Evolutionary conservation across 2,888 invertebrate genomes (phyloP).

Genomic region (Pelosia muscerda): DNA sequence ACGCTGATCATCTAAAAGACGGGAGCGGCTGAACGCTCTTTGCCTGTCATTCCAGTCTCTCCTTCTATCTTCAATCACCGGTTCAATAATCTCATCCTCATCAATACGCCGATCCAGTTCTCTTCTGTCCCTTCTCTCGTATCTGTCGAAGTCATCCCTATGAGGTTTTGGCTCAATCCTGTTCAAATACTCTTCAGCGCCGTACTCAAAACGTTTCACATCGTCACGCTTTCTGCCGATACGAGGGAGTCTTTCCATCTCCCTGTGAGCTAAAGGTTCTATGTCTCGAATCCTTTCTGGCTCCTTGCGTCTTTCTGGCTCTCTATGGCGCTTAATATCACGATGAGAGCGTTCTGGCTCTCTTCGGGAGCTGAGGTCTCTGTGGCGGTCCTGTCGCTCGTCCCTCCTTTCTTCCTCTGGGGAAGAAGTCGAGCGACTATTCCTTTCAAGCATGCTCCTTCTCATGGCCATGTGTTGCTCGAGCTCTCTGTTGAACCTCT

Average conservation of each 20-base stretch:
- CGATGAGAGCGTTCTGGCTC: conserved; percentile 81
- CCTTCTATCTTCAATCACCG: conserved; percentile 77
- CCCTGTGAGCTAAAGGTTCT: conserved; percentile 68
- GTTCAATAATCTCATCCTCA: conserved; percentile 81
- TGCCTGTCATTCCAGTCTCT: conserved; percentile 81
- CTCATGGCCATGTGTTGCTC: conserved; percentile 84
- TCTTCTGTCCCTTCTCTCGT: conserved; percentile 71
- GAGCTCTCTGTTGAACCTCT: conserved; percentile 87
- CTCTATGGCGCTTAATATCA: conserved; percentile 72
- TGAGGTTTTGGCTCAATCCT: conserved; percentile 76
- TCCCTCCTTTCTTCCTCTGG: conserved; percentile 84
- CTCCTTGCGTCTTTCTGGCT: conserved; percentile 75
- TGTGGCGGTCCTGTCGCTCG: conserved; percentile 81
- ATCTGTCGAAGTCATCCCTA: conserved; percentile 77
- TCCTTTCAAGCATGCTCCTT: conserved; percentile 83
- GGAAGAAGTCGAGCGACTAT: conserved; percentile 85
- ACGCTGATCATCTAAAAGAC: conserved; percentile 79
- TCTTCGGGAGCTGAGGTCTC: conserved; percentile 77
- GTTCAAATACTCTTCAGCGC: conserved; percentile 78
- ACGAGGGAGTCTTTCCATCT: conserved; percentile 79
- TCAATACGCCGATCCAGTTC: conserved; percentile 80
- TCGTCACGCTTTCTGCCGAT: conserved; percentile 81
- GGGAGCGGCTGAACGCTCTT: conserved; percentile 81
- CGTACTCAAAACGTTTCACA: conserved; percentile 78
- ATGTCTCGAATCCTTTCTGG: conserved; percentile 70